Evolutionary conservation across 2,113 vertebrate species (phyloP), one percentile per base, ranked within the genome.

Genomic region (Paedocypris sp.): DNA sequence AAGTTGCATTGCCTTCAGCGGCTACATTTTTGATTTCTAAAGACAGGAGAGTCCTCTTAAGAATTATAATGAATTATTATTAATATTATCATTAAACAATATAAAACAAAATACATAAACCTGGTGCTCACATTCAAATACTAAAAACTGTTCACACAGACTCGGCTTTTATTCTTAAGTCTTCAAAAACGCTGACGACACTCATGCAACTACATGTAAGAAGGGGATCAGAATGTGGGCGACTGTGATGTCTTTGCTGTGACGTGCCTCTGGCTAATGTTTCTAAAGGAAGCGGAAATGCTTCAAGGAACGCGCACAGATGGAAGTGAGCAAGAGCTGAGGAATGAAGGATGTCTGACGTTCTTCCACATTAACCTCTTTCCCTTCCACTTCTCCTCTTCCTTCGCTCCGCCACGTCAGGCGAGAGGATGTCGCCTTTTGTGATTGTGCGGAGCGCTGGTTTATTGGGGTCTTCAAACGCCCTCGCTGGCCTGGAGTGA

Each of bases 261-360:
- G 18, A 48, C 49, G 45, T 19, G 39, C 35, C 33, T 13, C 45
- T 42, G 42, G 20, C 16, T 20, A n/a, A 8, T 16, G 13, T 35
- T 31, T 46, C 6, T 26, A n/a, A 43, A 7, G 46, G 49, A 45
- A 72, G 71, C 77, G 80, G 81, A 83, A 83, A 81, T 72, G 77
- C 39, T 42, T 73, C 70, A 77, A 75, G 80, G 77, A 77, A 77
- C 71, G 73, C 48, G 70, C 60, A 67, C 73, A 68, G 72, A 73
- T 62, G 81, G 83, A 84, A 80, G 77, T 83, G 82, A 85, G 70
- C 63, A 2, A 82, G 22, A 33, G 66, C 82, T 84, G 77, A 77
- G 82, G 82, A 85, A 85, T 85, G 80, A 74, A 84, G 85, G 85
- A 87, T 82, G 85, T 85, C 68, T 83, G 82, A 87, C 78, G 77